These are phyloP conservation scores for Enteromius radiatus DNA, from an alignment of 2,797 vertebrate genomes.

Conservation along the genomic window DNA sequence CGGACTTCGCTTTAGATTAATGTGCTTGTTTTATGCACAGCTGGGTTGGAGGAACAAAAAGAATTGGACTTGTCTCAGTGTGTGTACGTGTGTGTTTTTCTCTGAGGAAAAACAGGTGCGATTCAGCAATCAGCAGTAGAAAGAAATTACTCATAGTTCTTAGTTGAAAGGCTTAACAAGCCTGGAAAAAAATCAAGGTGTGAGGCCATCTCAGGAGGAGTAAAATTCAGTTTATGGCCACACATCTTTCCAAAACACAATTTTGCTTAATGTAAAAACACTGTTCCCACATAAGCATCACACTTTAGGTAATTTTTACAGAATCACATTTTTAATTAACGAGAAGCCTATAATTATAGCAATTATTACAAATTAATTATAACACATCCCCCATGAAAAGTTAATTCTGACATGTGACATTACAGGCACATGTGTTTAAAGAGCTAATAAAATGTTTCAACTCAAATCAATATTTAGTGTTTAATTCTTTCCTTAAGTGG, in stretches of 20 bases:
- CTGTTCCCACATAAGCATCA: neutral
- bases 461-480: neutral
- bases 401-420: neutral
- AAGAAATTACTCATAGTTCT: slow-evolving; percentile 39
- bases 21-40: slow-evolving; percentile 54
- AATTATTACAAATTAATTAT: neutral
- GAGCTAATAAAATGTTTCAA: neutral
- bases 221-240: neutral
- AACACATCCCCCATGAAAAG: neutral
- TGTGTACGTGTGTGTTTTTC: slow-evolving; percentile 9
- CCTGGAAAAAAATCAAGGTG: slow-evolving; percentile 11
- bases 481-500: neutral
- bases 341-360: neutral
- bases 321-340: neutral
- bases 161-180: slow-evolving; percentile 39
- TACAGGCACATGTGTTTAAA: neutral
- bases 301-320: neutral
- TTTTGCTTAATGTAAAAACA: neutral
- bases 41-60: slow-evolving; percentile 41
- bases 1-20: slow-evolving; percentile 48
- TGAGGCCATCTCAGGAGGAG: neutral
- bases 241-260: neutral
- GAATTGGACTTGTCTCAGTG: slow-evolving; percentile 29
- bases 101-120: slow-evolving; percentile 53
- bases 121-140: slow-evolving; percentile 49